Conservation (phyloP, 2,113 vertebrate genomes). For the Pomatorhinus ruficollis region DNA sequence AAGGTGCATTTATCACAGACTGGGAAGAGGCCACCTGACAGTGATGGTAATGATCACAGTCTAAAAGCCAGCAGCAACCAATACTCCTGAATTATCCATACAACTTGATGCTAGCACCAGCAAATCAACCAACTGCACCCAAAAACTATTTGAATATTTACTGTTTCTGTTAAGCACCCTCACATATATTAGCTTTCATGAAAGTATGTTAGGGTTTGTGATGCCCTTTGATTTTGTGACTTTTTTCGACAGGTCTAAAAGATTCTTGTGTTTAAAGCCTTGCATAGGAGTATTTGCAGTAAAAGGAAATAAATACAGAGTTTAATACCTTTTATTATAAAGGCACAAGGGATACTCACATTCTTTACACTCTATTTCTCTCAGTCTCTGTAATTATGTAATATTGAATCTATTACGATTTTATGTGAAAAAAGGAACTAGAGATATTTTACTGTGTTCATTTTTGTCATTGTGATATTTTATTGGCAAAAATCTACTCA, state of each 20-base stretch:
- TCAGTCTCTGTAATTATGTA: slow-evolving; percentile 21
- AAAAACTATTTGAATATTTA: not conserved
- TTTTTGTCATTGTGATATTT: slow-evolving; percentile 28
- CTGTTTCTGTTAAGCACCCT: not conserved
- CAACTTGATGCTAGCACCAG: not conserved
- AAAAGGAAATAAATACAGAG: not conserved
- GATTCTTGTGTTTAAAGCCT: not conserved
- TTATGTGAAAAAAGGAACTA: slow-evolving; percentile 26
- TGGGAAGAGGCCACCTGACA: not conserved
- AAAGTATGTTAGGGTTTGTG: not conserved
- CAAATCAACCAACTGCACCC: not conserved
- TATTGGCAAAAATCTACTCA: slow-evolving; percentile 35
- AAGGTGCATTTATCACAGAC: not conserved
- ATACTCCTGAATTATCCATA: not conserved
- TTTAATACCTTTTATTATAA: not conserved
- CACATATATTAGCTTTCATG: rapidly evolving
- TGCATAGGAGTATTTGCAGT: not conserved
- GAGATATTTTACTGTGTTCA: slow-evolving; percentile 24
- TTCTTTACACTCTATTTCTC: slow-evolving; percentile 21
- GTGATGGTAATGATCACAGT: not conserved
- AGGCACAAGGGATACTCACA: not conserved
- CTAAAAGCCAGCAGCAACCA: not conserved
- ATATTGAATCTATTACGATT: slow-evolving; percentile 25
- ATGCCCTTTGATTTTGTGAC: not conserved
- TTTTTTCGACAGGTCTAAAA: not conserved